Base-by-base conservation (phyloP, 2,113 vertebrate species). In the Cochlearius cochlearius region DNA sequence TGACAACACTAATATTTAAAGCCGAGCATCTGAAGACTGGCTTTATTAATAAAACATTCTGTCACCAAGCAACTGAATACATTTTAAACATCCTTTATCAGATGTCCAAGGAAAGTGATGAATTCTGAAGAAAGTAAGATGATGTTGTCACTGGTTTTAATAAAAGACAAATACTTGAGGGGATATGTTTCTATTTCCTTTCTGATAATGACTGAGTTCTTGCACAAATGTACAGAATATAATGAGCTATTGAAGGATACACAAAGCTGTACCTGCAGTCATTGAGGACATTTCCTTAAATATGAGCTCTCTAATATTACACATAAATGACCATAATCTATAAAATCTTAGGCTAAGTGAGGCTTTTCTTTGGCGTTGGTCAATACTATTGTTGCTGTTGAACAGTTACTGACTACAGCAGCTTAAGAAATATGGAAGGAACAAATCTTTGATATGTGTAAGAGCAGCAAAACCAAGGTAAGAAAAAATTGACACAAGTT, bases 81-180 rank as follows among this genome's bases (percentile, higher is more conserved):
- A 0, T 85, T 92, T 67, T 66, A 49, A 49, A 74, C 50, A 45
- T 62, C 55, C 29, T 49, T 86, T 92, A 64, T 82, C 76, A 71
- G 79, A 41, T 60, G 22, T 64, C 32, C 76, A 72, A 78, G 21
- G 26, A 84, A 90, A 89, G 58, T 21, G 23, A 36, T 64, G 36
- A 87, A 91, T 92, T 91, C 68, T 68, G 60, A 81, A 89, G 45
- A 38, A 94, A 94, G 36, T 15, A 41, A 73, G 59, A 45, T 36
- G 41, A 71, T 73, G 17, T 17, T 94, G 85, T 72, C 75, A 50
- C 22, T 34, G 6, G 55, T 96, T 96, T 91, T 71, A 91, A 74
- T 78, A 94, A 84, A 73, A 86, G 68, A 49, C 72, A 77, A 49
- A 88, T 74, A 53, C 66, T 73, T 86, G 36, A 80, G 76, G 86